Percentiles rank a stretch among this genome's conserved stretches.
Evolutionary conservation across 2,113 vertebrate species (phyloP).

Genomic region (Nettapus auritus): DNA sequence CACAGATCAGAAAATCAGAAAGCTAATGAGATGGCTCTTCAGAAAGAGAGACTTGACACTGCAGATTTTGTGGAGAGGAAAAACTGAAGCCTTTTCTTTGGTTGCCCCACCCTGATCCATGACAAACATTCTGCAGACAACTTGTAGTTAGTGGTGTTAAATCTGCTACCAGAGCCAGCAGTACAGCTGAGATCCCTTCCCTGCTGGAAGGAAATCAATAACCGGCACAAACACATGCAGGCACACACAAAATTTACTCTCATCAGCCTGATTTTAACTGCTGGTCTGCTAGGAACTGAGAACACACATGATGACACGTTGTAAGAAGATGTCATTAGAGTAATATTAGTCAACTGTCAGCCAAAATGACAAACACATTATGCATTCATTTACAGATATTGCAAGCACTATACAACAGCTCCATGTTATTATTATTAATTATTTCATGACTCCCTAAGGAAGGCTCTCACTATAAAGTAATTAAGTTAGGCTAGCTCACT

Average conservation of each 20-base stretch:
- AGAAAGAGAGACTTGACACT: not conserved
- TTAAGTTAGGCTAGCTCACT: not conserved
- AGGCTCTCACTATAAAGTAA: constrained; percentile 8
- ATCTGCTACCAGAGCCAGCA: not conserved
- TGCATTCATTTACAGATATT: not conserved
- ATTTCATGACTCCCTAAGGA: constrained; percentile 16
- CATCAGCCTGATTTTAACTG: not conserved
- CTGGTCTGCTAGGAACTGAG: not conserved
- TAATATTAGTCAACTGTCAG: not conserved
- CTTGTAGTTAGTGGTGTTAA: not conserved
- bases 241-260: not conserved
- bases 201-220: not conserved
- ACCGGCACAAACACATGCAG: not conserved
- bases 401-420: constrained; percentile 14
- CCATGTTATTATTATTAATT: not conserved
- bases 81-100: not conserved
- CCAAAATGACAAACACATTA: not conserved
- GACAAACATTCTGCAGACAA: not conserved
- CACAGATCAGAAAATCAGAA: not conserved
- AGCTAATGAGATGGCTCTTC: not conserved
- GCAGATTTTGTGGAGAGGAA: not conserved
- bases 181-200: not conserved
- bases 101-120: not conserved
- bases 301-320: not conserved
- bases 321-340: not conserved